A percentile compares a stretch with the other conserved stretches of the same genome.
These are phyloP conservation scores for Cardiocondyla obscurior DNA, from an alignment of 1,140 invertebrate species.

Conservation along the genomic window DNA sequence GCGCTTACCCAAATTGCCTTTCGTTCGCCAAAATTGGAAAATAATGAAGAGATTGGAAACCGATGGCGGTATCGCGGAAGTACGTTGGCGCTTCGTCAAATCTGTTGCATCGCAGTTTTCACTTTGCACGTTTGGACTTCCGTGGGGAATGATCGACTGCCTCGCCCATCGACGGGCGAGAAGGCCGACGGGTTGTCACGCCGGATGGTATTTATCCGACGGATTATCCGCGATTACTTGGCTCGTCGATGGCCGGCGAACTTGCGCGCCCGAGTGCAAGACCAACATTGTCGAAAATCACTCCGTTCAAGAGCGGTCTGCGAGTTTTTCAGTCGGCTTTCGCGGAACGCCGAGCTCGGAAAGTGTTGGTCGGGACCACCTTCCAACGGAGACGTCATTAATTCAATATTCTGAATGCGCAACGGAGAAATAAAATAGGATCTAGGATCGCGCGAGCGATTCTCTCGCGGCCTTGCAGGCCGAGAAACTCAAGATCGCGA, in stretches of 20 bases:
- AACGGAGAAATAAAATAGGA: background rate
- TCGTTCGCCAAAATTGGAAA: slow-evolving; percentile 3
- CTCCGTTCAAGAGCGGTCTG: background rate
- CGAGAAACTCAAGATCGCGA: background rate
- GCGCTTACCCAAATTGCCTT: background rate
- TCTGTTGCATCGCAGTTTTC: slow-evolving; percentile 21
- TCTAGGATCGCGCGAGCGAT: background rate
- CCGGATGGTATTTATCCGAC: slow-evolving; percentile 34
- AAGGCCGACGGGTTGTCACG: slow-evolving; percentile 34
- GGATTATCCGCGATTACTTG: slow-evolving; percentile 61
- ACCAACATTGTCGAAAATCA: slow-evolving; percentile 36
- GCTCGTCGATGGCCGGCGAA: background rate
- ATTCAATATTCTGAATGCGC: background rate
- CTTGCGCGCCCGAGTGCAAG: slow-evolving; percentile 25
- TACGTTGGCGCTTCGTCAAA: slow-evolving; percentile 4
- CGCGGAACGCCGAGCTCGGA: background rate
- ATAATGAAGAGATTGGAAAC: slow-evolving; percentile 18
- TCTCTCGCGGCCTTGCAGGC: background rate
- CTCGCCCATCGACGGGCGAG: background rate
- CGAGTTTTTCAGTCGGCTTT: background rate
- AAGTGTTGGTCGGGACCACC: background rate
- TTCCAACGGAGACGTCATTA: background rate
- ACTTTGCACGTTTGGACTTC: background rate
- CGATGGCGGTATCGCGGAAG: background rate
- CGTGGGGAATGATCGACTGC: background rate